phyloP scores from a whole-genome alignment of 2,888 invertebrate genomes.

The Leucozona laternaria region DNA sequence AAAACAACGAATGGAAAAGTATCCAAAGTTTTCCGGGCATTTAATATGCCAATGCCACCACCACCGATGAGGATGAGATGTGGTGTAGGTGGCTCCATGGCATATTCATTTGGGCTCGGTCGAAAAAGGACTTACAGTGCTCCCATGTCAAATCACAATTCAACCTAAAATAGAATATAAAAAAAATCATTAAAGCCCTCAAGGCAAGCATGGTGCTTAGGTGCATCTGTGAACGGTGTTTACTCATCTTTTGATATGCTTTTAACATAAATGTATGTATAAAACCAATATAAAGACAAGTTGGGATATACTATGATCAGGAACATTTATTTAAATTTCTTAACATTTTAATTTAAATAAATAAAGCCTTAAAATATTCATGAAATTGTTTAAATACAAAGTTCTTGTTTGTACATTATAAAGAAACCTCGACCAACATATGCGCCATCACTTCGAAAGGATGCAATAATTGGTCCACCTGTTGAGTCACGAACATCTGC shows the following conservation, averaged over 20 bases:
- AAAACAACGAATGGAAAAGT: conserved; percentile 22
- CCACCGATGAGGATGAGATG: conserved; percentile 27
- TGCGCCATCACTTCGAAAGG: conserved; percentile 87
- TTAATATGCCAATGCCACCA: conserved; percentile 37
- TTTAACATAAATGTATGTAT: background rate
- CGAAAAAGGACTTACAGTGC: conserved; percentile 57
- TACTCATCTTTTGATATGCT: conserved; percentile 47
- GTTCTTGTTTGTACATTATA: conserved; percentile 88
- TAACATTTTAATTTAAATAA: conserved; percentile 44
- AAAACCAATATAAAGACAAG: background rate
- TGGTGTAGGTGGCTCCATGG: conserved; percentile 77
- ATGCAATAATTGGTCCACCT: conserved; percentile 89
- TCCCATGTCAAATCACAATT: conserved; percentile 72
- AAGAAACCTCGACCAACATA: conserved; percentile 89
- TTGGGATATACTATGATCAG: background rate
- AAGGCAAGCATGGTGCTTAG: conserved; percentile 69
- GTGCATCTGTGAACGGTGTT: conserved; percentile 69
- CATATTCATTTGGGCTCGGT: conserved; percentile 68
- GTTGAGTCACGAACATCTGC: conserved; percentile 89
- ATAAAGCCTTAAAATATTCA: conserved; percentile 47
- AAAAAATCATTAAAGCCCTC: conserved; percentile 20
- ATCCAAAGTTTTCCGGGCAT: conserved; percentile 59
- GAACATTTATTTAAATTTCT: background rate
- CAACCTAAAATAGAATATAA: conserved; percentile 34
- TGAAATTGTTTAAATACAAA: conserved; percentile 83